Evolutionary conservation across 2,113 vertebrate species (phyloP).

Genomic region (Sturnus vulgaris): DNA sequence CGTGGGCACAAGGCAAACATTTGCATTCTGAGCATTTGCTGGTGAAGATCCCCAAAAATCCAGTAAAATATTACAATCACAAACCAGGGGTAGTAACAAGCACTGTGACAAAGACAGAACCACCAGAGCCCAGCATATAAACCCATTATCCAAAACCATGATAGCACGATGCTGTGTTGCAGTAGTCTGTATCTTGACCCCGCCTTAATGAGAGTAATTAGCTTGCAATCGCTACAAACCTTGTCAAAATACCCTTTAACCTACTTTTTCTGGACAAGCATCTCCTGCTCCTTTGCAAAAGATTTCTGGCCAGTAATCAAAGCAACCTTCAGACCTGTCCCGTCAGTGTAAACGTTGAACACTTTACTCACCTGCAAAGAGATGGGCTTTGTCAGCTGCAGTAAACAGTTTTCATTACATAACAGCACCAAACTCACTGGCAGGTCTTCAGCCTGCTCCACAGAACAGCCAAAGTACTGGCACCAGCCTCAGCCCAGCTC

Average conservation of each 20-base stretch:
- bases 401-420: rapidly evolving
- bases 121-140: not conserved
- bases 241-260: slow-evolving; percentile 12
- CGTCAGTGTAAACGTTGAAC: slow-evolving; percentile 83
- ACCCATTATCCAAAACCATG: not conserved
- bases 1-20: not conserved
- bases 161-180: not conserved
- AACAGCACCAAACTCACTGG: not conserved
- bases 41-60: not conserved
- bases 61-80: not conserved
- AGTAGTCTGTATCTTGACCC: not conserved
- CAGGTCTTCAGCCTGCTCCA: not conserved
- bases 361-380: slow-evolving; percentile 86
- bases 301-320: slow-evolving; percentile 86
- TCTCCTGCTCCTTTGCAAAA: slow-evolving; percentile 83
- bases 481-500: not conserved
- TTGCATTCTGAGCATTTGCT: not conserved
- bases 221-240: not conserved
- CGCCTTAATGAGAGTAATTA: not conserved
- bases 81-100: not conserved
- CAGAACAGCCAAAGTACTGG: not conserved
- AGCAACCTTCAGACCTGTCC: slow-evolving; percentile 80
- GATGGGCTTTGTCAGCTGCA: not conserved
- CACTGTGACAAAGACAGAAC: not conserved
- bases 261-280: slow-evolving; percentile 83